A percentile compares a stretch with the other conserved stretches of the same genome.
Conservation (phyloP, 2,113 vertebrate species). For the Todiramphus chloris region DNA sequence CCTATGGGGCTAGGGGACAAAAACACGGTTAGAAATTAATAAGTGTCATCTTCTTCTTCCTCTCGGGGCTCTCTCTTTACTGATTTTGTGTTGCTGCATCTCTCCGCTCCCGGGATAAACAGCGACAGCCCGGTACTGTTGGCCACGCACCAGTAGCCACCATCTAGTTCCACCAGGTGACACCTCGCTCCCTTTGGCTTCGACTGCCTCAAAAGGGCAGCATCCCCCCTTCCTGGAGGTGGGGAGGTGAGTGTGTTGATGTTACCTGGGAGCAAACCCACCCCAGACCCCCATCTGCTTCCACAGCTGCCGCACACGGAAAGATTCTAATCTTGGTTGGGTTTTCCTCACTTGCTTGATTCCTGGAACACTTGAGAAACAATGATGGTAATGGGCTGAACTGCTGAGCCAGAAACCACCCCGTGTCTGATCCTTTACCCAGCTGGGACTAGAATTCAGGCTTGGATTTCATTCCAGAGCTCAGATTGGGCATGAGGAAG, state of each 20-base stretch:
- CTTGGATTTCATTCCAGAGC: not conserved
- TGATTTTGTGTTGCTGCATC: no score
- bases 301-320: not conserved
- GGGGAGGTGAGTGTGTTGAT: not conserved
- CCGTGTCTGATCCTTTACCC: not conserved
- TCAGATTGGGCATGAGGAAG: not conserved
- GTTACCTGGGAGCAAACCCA: no score
- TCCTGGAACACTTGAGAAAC: not conserved
- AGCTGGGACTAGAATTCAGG: not conserved
- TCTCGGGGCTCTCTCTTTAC: no score
- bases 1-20: no score
- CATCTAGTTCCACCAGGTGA: not conserved
- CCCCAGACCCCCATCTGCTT: not conserved
- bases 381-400: fast-evolving
- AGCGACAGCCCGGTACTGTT: no score
- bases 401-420: not conserved
- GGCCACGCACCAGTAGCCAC: not conserved
- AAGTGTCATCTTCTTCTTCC: no score
- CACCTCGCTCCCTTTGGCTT: fast-evolving
- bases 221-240: not conserved
- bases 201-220: not conserved
- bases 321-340: not conserved
- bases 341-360: not conserved
- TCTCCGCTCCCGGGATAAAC: no score
- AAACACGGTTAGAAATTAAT: no score